phyloP scores from a whole-genome alignment of 2,888 invertebrate species.

The Troilus luridus region DNA sequence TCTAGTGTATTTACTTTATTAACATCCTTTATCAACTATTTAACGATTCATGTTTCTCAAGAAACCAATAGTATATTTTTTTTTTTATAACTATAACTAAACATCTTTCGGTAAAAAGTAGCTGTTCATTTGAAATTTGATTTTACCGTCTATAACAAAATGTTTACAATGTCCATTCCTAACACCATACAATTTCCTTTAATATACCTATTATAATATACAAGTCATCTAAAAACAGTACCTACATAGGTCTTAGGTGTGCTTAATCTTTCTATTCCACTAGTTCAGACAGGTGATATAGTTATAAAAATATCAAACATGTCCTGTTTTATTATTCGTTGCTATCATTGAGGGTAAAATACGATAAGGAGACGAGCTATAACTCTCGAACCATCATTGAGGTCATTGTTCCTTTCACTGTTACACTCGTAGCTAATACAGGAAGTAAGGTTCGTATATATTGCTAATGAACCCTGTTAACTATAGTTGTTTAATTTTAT shows the following conservation, averaged over 20 bases:
- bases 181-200: too few relatives aligned
- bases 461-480: neutral
- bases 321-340: neutral
- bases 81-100: too few relatives aligned
- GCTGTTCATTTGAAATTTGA: too few relatives aligned
- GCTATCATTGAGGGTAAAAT: neutral
- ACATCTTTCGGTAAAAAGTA: too few relatives aligned
- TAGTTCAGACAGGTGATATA: neutral
- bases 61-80: too few relatives aligned
- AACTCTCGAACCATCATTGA: neutral
- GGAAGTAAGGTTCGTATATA: neutral
- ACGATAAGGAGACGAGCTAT: neutral
- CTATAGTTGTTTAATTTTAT: neutral
- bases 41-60: too few relatives aligned
- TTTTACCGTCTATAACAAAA: too few relatives aligned
- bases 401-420: conserved; percentile 13
- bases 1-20: too few relatives aligned
- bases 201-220: too few relatives aligned
- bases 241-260: neutral
- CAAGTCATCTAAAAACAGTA: too few relatives aligned
- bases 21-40: too few relatives aligned
- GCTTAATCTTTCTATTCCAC: neutral
- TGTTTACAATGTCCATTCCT: too few relatives aligned
- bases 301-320: neutral
- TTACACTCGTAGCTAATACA: neutral